Conservation (phyloP, 1,140 invertebrate genomes). For the Trachymyrmex cornetzi region DNA sequence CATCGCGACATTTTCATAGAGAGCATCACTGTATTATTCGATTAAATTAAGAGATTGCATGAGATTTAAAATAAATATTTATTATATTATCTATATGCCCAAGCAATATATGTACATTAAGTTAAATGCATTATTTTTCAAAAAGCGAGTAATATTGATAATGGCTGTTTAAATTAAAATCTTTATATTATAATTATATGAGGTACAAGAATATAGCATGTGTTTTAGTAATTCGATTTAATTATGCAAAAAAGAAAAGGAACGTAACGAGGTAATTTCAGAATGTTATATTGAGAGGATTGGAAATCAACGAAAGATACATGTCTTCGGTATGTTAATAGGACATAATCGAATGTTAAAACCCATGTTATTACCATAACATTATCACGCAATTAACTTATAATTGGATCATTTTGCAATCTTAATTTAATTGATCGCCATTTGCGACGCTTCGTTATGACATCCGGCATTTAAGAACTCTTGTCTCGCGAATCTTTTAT, state of each 20-base stretch:
- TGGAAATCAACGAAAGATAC: background rate
- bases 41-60: background rate
- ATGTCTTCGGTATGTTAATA: slow-evolving; percentile 80
- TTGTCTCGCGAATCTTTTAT: slow-evolving; percentile 13
- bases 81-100: background rate
- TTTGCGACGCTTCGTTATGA: slow-evolving; percentile 83
- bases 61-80: background rate
- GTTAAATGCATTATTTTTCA: background rate
- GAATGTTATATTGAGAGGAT: background rate
- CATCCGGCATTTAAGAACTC: slow-evolving; percentile 74
- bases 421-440: slow-evolving; percentile 87
- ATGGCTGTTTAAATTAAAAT: slow-evolving; percentile 3
- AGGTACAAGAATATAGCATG: background rate
- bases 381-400: slow-evolving; percentile 84
- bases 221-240: background rate
- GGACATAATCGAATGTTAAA: slow-evolving; percentile 86
- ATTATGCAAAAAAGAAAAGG: background rate
- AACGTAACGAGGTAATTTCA: background rate
- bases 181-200: background rate
- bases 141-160: background rate
- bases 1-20: background rate
- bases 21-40: background rate
- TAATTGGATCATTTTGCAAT: slow-evolving; percentile 86
- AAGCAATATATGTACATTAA: background rate
- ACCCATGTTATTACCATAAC: slow-evolving; percentile 81